A percentile compares a stretch with the other conserved stretches of the same genome.
Evolutionary conservation across 2,888 invertebrate species (phyloP).

Genomic region (Lottia scabra): DNA sequence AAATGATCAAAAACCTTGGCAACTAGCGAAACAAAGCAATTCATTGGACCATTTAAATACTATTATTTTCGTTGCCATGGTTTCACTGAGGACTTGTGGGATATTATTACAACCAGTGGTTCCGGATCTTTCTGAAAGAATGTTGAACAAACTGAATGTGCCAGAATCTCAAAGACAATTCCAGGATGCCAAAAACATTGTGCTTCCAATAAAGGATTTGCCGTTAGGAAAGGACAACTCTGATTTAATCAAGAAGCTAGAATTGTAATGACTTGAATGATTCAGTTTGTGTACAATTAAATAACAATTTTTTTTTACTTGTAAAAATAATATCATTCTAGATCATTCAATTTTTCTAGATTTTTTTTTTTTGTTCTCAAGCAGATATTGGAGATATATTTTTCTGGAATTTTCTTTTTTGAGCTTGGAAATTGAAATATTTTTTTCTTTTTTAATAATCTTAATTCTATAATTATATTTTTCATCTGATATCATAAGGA

Average conservation of each 20-base stretch:
- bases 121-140: constrained; percentile 78
- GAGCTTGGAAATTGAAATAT: too few species aligned
- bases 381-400: too few species aligned
- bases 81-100: constrained; percentile 83
- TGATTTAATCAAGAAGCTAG: constrained; percentile 18
- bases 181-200: constrained; percentile 23
- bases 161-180: constrained; percentile 39
- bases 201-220: neutral
- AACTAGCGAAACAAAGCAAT: constrained; percentile 75
- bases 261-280: too few species aligned
- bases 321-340: too few species aligned
- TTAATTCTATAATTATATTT: too few species aligned
- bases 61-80: constrained; percentile 85
- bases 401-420: too few species aligned
- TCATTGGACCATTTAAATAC: constrained; percentile 71
- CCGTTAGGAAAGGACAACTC: constrained; percentile 17
- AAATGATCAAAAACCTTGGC: constrained; percentile 90
- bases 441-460: too few species aligned
- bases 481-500: too few species aligned
- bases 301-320: too few species aligned
- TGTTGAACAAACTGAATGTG: constrained; percentile 74
- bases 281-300: too few species aligned
- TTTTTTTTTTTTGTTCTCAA: too few species aligned
- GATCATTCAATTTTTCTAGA: too few species aligned
- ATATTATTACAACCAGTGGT: constrained; percentile 89